phyloP scores from a whole-genome alignment of 1,140 invertebrate species.

The Antheraea mylitta region DNA sequence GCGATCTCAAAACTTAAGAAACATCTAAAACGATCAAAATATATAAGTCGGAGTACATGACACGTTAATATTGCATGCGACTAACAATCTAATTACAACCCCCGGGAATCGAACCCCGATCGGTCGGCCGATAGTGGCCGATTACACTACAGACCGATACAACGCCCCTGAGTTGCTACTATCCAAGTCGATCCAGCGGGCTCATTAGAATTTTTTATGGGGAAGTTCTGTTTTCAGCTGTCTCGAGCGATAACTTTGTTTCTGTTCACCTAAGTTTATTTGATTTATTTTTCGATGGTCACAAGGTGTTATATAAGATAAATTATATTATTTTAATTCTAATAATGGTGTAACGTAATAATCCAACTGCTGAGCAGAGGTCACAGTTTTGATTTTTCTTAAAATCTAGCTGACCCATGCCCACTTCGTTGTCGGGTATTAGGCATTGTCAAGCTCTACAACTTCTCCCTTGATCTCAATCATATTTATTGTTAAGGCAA shows the following conservation, averaged over 20 bases:
- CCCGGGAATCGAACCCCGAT: constrained; percentile 73
- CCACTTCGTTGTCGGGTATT: too few species aligned
- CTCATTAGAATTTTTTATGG: constrained; percentile 3
- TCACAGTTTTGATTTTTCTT: too few species aligned
- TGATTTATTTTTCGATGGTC: neutral
- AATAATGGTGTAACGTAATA: too few species aligned
- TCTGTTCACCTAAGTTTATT: neutral
- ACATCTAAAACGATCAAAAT: constrained; percentile 26
- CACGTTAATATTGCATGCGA: constrained; percentile 71
- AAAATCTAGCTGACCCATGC: too few species aligned
- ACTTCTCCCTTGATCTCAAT: too few species aligned
- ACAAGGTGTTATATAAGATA: neutral
- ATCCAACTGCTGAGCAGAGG: too few species aligned
- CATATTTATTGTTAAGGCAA: too few species aligned
- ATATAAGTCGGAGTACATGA: constrained; percentile 26
- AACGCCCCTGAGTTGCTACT: constrained; percentile 1
- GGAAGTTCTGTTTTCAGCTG: neutral
- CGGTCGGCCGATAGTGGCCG: constrained; percentile 54
- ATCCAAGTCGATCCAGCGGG: neutral
- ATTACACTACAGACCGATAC: constrained; percentile 40
- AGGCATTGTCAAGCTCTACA: too few species aligned
- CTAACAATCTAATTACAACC: constrained; percentile 76
- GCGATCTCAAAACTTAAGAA: neutral
- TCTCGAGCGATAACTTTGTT: neutral
- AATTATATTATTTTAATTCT: neutral